phyloP scores from a whole-genome alignment of 1,140 invertebrate genomes.

The Pissodes strobi region DNA sequence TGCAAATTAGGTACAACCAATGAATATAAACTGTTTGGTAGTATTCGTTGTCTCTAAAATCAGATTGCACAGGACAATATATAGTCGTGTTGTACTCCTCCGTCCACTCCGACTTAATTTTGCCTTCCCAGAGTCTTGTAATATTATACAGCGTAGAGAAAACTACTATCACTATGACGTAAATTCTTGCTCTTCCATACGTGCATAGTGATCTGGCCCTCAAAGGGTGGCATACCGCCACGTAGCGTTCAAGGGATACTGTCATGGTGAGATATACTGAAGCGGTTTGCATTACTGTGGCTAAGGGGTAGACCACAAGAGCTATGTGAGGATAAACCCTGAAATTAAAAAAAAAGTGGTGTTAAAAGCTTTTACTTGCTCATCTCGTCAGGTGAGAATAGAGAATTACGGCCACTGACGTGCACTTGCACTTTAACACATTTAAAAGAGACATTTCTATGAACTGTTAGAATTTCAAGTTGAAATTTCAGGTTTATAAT shows the following conservation, averaged over 20 bases:
- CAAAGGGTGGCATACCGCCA: constrained; percentile 94
- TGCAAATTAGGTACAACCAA: constrained; percentile 89
- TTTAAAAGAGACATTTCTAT: no score
- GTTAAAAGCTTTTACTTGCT: no score
- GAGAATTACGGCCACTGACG: no score
- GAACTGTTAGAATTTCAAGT: no score
- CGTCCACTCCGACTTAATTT: constrained; percentile 56
- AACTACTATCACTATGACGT: constrained; percentile 80
- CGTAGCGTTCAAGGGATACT: constrained; percentile 87
- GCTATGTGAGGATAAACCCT: constrained; percentile 78
- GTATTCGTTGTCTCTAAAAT: constrained; percentile 68
- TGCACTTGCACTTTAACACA: no score
- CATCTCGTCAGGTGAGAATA: no score
- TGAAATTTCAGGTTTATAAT: no score
- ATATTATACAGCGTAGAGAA: constrained; percentile 88
- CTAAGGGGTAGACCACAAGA: constrained; percentile 83
- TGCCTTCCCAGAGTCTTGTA: constrained; percentile 76
- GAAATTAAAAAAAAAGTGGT: constrained; percentile 3
- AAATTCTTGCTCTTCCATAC: constrained; percentile 82
- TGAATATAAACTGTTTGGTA: constrained; percentile 90
- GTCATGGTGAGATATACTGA: constrained; percentile 94
- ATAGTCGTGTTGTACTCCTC: constrained; percentile 64
- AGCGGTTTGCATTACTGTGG: constrained; percentile 86
- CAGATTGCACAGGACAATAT: constrained; percentile 72
- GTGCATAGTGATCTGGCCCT: constrained; percentile 87